Conservation (phyloP, 2,797 vertebrate species). For the Rallus crepitans region DNA sequence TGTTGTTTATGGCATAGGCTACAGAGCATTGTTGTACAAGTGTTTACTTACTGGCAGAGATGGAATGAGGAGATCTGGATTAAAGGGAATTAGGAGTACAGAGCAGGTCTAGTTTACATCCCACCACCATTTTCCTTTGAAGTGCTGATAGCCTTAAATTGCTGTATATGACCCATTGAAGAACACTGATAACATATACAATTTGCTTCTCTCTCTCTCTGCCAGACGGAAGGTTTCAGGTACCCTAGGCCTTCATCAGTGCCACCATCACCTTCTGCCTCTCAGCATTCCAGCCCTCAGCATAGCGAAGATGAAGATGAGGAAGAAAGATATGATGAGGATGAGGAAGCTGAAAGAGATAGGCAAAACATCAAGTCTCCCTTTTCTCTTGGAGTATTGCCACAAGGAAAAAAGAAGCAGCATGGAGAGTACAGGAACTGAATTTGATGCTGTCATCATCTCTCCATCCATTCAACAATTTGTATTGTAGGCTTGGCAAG, state of each 20-base stretch:
- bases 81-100: neutral
- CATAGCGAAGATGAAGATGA: conserved; percentile 86
- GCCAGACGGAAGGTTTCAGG: conserved; percentile 90
- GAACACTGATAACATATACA: neutral
- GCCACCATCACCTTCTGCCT: conserved; percentile 91
- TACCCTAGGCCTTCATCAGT: conserved; percentile 92
- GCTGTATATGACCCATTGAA: neutral
- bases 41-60: neutral
- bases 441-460: neutral
- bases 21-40: neutral
- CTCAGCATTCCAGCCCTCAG: conserved; percentile 88
- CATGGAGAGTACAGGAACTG: conserved; percentile 86
- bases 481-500: conserved; percentile 23
- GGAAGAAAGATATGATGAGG: conserved; percentile 90
- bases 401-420: conserved; percentile 82
- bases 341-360: conserved; percentile 92
- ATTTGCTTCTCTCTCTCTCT: neutral
- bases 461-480: neutral
- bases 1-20: neutral
- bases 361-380: conserved; percentile 91
- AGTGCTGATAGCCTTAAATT: neutral
- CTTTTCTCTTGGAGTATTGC: conserved; percentile 76
- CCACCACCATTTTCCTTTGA: neutral
- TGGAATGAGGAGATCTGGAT: neutral
- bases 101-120: neutral